Evolutionary conservation across 2,888 invertebrate genomes (phyloP), one percentile per base, ranked within the genome.

Genomic region (Cataglyphis altisquamis): DNA sequence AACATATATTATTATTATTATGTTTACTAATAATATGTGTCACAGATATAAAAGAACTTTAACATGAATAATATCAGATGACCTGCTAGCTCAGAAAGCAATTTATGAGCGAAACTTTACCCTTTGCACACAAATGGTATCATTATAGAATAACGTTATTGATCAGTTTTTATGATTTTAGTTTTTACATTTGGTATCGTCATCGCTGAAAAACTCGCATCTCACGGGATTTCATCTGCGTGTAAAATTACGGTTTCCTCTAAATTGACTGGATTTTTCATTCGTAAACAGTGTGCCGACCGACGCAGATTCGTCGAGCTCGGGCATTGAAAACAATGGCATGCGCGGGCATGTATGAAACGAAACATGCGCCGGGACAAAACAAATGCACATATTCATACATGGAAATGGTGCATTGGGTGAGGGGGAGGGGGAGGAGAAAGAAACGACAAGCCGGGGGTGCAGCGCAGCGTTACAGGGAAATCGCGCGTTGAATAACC

Each of bases 301-400:
- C 60, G 57, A 18, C 82, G 57, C 45, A 81, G 82, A 68, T 68
- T 62, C 68, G 68, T 52, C 70, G 78, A 18, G 36, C 18, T 29
- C 68, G 63, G 32, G 64, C 64, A 64, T 82, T 64, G 82, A 72
- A 83, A 77, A 78, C 72, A 78, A 78, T 67, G 18, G 60, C 63
- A 66, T 73, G 73, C 57, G 67, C 41, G 64, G 48, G 74, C 32
- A 32, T 64, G 66, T 29, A 83, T 70, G 77, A 60, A 82, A 72
- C 74, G 68, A 78, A 87, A 87, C 83, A 83, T 73, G 80, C 60
- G 78, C 66, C 39, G 15, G 15, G 21, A 75, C 57, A 75, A 77
- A 77, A 82, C 32, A 77, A 85, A 82, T 82, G 84, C 83, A 84
- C 86, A 85, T 89, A 89, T 89, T 89, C 89, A 89, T 89, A 48